Evolutionary conservation across 2,888 invertebrate species (phyloP).

Genomic region (Acholoe squamosa): DNA sequence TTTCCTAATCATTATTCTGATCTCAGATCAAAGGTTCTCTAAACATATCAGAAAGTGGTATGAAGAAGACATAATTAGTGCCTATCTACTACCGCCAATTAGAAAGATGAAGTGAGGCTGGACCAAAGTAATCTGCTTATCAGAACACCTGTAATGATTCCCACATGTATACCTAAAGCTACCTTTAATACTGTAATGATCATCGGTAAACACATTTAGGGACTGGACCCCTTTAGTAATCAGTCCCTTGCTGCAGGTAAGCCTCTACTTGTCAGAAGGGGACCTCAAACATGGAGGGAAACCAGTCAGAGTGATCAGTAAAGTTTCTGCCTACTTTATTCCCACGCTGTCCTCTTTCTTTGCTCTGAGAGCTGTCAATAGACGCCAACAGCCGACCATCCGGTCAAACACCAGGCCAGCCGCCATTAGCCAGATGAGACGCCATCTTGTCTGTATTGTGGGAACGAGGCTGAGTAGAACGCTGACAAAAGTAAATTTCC

Average conservation of each 20-base stretch:
- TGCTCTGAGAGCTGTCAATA: not conserved
- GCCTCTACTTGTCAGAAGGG: not conserved
- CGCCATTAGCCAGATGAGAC: constrained; percentile 18
- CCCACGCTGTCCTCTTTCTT: not conserved
- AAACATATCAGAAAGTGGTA: too few species aligned
- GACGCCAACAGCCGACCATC: not conserved
- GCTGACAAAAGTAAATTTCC: not conserved
- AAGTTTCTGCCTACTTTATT: not conserved
- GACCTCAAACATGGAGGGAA: not conserved
- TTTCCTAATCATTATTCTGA: too few species aligned
- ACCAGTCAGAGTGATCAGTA: not conserved
- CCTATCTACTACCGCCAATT: too few species aligned
- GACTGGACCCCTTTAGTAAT: not conserved
- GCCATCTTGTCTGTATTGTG: constrained; percentile 8
- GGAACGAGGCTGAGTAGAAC: not conserved
- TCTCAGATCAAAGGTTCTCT: too few species aligned
- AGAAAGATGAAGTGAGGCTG: not conserved
- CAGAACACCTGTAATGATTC: not conserved
- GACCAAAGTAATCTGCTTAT: not conserved
- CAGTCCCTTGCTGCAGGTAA: not conserved
- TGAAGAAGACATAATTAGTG: too few species aligned
- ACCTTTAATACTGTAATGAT: too few species aligned
- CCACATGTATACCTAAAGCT: not conserved
- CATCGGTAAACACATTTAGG: not conserved
- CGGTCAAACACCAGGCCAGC: not conserved